A percentile compares a stretch with the other conserved stretches of the same genome.
Evolutionary conservation across 2,113 vertebrate species (phyloP).

Genomic region (Microcebus tavaratra): DNA sequence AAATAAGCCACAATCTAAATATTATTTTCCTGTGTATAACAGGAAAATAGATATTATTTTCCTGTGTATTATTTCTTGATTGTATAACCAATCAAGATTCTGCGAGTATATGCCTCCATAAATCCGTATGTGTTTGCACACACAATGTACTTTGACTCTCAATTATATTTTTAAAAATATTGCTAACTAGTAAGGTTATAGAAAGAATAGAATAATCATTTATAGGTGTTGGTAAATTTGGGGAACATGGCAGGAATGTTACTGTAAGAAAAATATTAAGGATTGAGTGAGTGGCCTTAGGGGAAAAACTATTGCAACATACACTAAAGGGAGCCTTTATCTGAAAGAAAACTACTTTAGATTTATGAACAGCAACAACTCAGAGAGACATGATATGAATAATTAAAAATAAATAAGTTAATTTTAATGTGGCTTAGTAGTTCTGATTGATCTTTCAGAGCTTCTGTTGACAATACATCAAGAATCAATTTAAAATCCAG

Average conservation of each 20-base stretch:
- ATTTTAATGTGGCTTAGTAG: conserved; percentile 79
- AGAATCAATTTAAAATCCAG: conserved; percentile 79
- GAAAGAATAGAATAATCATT: neutral
- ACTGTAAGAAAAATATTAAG: neutral
- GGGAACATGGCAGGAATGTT: rapidly evolving
- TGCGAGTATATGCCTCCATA: neutral
- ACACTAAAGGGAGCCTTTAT: conserved; percentile 67
- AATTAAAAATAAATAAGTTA: conserved; percentile 82
- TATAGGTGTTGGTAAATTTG: neutral
- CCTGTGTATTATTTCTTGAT: too few species aligned
- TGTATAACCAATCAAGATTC: neutral
- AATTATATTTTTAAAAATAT: neutral
- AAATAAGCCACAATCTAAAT: neutral
- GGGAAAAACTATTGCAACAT: neutral
- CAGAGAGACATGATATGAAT: conserved; percentile 65
- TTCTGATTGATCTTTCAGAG: conserved; percentile 74
- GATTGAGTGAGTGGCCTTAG: neutral
- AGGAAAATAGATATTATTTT: neutral
- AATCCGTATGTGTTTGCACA: neutral
- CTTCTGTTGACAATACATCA: conserved; percentile 78
- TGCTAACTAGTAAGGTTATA: neutral
- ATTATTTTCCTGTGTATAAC: neutral
- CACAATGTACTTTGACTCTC: neutral
- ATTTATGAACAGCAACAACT: conserved; percentile 72
- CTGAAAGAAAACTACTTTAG: conserved; percentile 72